Evolutionary conservation across 92 coral and sea anemone species (phyloP).

Genomic region (Siderastrea siderea): DNA sequence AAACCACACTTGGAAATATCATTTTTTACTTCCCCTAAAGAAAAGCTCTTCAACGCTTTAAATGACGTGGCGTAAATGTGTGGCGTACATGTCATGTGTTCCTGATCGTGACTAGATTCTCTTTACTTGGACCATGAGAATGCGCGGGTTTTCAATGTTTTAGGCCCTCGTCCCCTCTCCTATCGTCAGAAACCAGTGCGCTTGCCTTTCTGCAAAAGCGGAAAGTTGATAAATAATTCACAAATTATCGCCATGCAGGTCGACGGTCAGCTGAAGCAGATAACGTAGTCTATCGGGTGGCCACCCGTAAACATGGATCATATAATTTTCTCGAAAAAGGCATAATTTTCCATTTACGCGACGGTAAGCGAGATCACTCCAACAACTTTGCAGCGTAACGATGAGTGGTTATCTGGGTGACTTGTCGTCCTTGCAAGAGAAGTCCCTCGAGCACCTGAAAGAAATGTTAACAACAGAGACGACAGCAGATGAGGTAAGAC

Average conservation of each 20-base stretch:
- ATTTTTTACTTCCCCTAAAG: neutral
- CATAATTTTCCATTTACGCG: neutral
- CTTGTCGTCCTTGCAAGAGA: slow-evolving; percentile 78
- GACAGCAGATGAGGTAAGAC: slow-evolving; percentile 85
- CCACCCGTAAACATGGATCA: slow-evolving; percentile 38
- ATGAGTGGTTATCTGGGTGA: slow-evolving; percentile 82
- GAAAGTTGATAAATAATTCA: slow-evolving; percentile 30
- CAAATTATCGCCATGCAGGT: slow-evolving; percentile 19
- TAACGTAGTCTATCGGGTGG: slow-evolving; percentile 21
- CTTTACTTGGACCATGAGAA: neutral
- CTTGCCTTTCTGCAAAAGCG: slow-evolving; percentile 16
- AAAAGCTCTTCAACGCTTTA: no score
- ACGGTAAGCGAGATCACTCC: neutral
- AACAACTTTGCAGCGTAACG: neutral
- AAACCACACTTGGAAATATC: no score
- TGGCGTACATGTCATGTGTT: neutral
- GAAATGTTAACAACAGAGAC: slow-evolving; percentile 77
- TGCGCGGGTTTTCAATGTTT: slow-evolving; percentile 36
- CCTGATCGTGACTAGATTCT: neutral
- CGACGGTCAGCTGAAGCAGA: slow-evolving; percentile 14
- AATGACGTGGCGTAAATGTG: no score
- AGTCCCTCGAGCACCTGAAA: slow-evolving; percentile 77
- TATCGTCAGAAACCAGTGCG: slow-evolving; percentile 11
- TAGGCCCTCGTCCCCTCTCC: slow-evolving; percentile 12
- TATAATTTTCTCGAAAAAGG: neutral